A percentile compares a stretch with the other conserved stretches of the same genome.
Evolutionary conservation across 2,113 vertebrate genomes (phyloP).

Genomic region (Callaeas wilsoni): DNA sequence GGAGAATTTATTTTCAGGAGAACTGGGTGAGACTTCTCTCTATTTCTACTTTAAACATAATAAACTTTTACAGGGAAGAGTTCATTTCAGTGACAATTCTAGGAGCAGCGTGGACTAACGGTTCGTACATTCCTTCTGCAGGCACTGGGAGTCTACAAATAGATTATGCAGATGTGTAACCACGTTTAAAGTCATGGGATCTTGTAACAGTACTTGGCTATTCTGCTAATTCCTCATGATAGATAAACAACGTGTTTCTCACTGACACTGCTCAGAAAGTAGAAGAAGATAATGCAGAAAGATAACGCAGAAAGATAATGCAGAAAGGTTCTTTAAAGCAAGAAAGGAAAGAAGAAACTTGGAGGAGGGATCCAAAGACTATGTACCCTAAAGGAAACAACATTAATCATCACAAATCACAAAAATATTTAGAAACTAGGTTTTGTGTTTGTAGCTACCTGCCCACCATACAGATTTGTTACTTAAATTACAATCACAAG

Average conservation of each 20-base stretch:
- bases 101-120: background rate
- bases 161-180: background rate
- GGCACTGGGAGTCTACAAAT: background rate
- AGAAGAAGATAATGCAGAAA: background rate
- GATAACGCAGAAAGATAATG: too few relatives aligned
- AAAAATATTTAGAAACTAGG: background rate
- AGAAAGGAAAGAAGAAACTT: background rate
- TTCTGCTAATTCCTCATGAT: background rate
- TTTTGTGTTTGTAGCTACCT: background rate
- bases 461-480: background rate
- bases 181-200: background rate
- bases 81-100: background rate
- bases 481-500: background rate
- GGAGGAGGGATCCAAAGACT: background rate
- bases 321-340: background rate
- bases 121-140: background rate
- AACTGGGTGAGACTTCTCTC: background rate
- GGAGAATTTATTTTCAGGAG: background rate
- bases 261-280: background rate
- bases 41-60: background rate
- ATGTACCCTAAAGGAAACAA: background rate
- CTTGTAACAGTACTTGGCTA: background rate
- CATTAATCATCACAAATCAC: background rate
- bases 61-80: background rate
- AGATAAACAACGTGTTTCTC: background rate